phyloP scores from a whole-genome alignment of 2,113 vertebrate species.

The Erpornis zantholeuca region DNA sequence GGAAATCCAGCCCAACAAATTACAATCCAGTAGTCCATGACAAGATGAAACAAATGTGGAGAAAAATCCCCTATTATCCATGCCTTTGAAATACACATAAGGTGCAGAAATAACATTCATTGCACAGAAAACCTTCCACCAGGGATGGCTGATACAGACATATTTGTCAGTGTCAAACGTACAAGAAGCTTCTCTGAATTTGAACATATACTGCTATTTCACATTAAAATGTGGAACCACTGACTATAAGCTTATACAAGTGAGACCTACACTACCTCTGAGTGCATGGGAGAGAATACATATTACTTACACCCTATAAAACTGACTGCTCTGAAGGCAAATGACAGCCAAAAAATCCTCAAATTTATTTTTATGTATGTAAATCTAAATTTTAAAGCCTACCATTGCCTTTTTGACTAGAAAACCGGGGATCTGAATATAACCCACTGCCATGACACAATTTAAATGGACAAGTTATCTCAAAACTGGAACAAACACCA shows the following conservation, averaged over 20 bases:
- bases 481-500: not conserved
- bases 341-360: not conserved
- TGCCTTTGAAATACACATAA: not conserved
- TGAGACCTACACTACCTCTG: not conserved
- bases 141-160: not conserved
- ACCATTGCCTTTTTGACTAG: not conserved
- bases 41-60: not conserved
- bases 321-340: not conserved
- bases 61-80: not conserved
- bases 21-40: not conserved
- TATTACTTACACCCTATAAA: not conserved
- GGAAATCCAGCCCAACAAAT: not conserved
- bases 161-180: not conserved
- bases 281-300: rapidly evolving
- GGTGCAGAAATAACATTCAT: not conserved
- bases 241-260: not conserved
- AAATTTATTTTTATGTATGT: not conserved
- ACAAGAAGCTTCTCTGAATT: not conserved
- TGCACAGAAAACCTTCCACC: not conserved
- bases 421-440: not conserved
- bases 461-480: not conserved
- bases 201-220: not conserved
- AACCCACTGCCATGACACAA: rapidly evolving
- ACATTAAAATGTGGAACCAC: not conserved
- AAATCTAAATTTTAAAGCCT: not conserved